Evolutionary conservation across 1,140 invertebrate species (phyloP).

Genomic region (Trichonephila clavipes): DNA sequence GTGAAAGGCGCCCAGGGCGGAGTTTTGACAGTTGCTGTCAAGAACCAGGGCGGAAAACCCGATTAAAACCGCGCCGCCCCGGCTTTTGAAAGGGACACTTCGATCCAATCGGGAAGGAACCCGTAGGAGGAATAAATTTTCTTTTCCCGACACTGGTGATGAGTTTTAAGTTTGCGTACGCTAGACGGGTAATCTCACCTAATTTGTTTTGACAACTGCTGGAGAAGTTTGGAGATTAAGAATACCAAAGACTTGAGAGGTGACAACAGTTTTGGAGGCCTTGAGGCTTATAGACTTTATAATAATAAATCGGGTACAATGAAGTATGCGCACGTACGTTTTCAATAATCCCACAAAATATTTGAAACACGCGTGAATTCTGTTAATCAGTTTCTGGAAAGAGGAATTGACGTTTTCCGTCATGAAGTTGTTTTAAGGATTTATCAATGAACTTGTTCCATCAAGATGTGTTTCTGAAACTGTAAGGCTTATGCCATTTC

Average conservation of each 20-base stretch:
- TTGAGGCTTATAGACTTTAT: not conserved
- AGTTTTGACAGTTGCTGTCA: slow-evolving; percentile 76
- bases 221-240: slow-evolving; percentile 5
- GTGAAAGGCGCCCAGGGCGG: slow-evolving; percentile 68
- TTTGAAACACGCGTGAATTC: too few species aligned
- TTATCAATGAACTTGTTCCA: too few species aligned
- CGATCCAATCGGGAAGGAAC: slow-evolving; percentile 28
- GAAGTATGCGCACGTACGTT: too few species aligned
- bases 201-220: slow-evolving; percentile 47
- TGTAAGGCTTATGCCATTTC: too few species aligned
- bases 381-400: too few species aligned
- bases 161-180: slow-evolving; percentile 6
- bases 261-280: not conserved
- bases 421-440: too few species aligned
- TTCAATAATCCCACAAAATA: too few species aligned
- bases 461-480: too few species aligned
- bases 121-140: slow-evolving; percentile 62
- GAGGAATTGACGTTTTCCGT: too few species aligned
- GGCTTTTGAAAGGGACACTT: slow-evolving; percentile 37
- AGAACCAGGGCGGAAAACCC: slow-evolving; percentile 70
- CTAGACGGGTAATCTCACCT: slow-evolving; percentile 5
- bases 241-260: slow-evolving; percentile 20
- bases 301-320: not conserved
- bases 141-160: not conserved
- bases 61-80: slow-evolving; percentile 70